Base-by-base conservation (phyloP, 1,140 invertebrate species). In the Chrysomallon squamiferum region DNA sequence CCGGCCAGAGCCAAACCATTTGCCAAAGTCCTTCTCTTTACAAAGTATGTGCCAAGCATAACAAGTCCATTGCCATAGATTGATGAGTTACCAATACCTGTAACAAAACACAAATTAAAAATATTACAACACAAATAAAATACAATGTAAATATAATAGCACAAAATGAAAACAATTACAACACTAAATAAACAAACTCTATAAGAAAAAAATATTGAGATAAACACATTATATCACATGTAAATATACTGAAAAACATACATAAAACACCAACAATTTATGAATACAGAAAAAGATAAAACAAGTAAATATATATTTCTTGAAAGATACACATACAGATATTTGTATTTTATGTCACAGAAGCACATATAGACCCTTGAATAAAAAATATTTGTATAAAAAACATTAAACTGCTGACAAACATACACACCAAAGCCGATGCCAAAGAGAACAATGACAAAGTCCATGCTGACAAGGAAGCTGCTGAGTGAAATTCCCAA, bases 41-140 rank as follows among this genome's bases (percentile, higher is more conserved):
- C 65, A 62, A 84, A 84, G 59, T 84, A 84, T 27, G 66, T 60
- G 5, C 81, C 80, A 9, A 84, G 27, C 62, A 83, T 80, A 0
- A 84, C 75, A 29, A 82, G 59, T 25, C 75, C 75, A 66, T 82
- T 82, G 11, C 79, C 77, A 65, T 79, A 80, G 18, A 82, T 43
- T 43, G 74, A 71, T 11, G 78, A 75, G 67, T 78, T 79, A 22
- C 76, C 80, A 41, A 82, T 66, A 30, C 80, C 81, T 83, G 68
- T 20, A 65, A 67, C 2, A 64, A 43, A 54, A 27, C 15, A 54
- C 7, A 9, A 27, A 50, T 11, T 11, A 11, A 43, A n/a, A n/a
- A 43, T n/a, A 43, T 13, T 13, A 5, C 45, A 47, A 22, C 45
- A 47, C n/a, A 18, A 1, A n/a, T 13, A 47, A n/a, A 47, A 20